Percentiles rank a stretch among this genome's conserved stretches.
phyloP scores from a whole-genome alignment of 2,888 invertebrate species.

The Ditylenchus weischeri region DNA sequence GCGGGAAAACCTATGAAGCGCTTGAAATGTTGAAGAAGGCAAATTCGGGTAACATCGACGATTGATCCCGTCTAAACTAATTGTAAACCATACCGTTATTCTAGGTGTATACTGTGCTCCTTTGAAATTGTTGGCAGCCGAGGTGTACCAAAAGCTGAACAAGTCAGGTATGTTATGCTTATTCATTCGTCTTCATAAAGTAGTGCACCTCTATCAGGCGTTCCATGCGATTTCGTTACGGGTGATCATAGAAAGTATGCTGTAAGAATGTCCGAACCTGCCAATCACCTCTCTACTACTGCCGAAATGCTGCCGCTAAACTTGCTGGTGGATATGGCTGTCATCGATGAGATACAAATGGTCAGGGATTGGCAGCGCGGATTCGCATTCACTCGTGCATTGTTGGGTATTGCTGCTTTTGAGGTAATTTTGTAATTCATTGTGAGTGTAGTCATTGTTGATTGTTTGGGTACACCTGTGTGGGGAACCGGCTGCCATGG shows the following conservation, averaged over 20 bases:
- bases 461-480: constrained; percentile 83
- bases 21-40: constrained; percentile 78
- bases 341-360: constrained; percentile 99
- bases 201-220: constrained; percentile 73
- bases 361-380: constrained; percentile 83
- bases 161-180: constrained; percentile 18
- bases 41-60: constrained; percentile 78
- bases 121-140: constrained; percentile 84
- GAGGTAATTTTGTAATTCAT: constrained; percentile 40
- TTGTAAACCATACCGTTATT: constrained; percentile 60
- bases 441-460: neutral
- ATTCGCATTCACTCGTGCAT: constrained; percentile 97
- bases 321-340: constrained; percentile 68
- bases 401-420: constrained; percentile 65
- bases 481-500: constrained; percentile 85
- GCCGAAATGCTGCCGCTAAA: constrained; percentile 81
- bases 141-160: constrained; percentile 68
- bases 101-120: constrained; percentile 86
- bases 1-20: constrained; percentile 95
- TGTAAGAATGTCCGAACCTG: constrained; percentile 69
- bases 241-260: constrained; percentile 70
- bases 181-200: no score
- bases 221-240: constrained; percentile 90
- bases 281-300: constrained; percentile 87
- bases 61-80: no score